Conservation (phyloP, 2,888 invertebrate genomes). For the Ichneumoninae sp. region DNA sequence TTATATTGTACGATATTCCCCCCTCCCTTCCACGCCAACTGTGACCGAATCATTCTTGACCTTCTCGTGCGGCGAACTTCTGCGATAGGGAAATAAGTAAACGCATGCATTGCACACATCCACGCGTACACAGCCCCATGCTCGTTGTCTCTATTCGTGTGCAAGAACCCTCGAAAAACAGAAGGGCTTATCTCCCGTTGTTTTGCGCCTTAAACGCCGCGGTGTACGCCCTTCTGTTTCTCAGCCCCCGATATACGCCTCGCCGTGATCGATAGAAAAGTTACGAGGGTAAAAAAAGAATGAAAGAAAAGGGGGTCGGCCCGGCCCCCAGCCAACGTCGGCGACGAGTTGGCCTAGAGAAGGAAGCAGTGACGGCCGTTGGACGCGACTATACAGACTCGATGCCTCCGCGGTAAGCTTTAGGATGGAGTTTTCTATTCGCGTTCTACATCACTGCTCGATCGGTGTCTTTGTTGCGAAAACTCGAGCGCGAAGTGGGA, state of each 20-base stretch:
- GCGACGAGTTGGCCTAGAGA: constrained; percentile 53
- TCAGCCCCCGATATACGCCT: constrained; percentile 32
- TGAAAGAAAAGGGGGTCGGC: constrained; percentile 36
- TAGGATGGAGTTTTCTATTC: constrained; percentile 2
- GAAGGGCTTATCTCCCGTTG: neutral
- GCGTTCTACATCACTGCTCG: constrained; percentile 26
- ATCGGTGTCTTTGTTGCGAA: constrained; percentile 42
- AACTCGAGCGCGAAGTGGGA: constrained; percentile 7
- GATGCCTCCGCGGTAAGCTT: constrained; percentile 14
- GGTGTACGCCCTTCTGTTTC: neutral
- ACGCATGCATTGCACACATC: neutral
- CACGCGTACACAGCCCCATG: neutral
- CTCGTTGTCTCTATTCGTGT: neutral
- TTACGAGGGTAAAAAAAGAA: constrained; percentile 49
- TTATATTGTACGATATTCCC: neutral
- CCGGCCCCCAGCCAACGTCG: constrained; percentile 35
- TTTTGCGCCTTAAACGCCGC: neutral
- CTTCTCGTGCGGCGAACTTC: constrained; percentile 54
- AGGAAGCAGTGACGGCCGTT: constrained; percentile 3
- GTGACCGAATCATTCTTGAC: constrained; percentile 60
- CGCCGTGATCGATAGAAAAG: constrained; percentile 61
- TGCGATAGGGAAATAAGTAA: constrained; percentile 56
- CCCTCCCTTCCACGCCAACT: neutral
- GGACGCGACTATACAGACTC: constrained; percentile 26
- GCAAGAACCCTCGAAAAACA: neutral